Evolutionary conservation across 1,140 invertebrate genomes (phyloP).

Genomic region (Aphelinus atriplicis): DNA sequence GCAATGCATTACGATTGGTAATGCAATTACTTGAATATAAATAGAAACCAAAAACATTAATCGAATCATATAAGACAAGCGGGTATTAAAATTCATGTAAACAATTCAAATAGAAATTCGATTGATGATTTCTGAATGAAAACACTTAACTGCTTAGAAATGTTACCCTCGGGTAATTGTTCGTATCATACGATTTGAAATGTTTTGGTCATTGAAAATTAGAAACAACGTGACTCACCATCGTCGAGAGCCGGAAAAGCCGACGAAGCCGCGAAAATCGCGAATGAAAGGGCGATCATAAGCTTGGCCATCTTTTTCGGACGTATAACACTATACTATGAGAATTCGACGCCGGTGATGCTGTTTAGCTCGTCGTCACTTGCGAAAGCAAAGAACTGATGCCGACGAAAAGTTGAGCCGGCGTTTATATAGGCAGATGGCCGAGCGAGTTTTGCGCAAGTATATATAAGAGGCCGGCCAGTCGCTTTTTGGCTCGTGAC

Average conservation of each 20-base stretch:
- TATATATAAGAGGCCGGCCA: no score
- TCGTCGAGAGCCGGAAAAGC: neutral
- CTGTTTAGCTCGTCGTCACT: neutral
- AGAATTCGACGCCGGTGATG: neutral
- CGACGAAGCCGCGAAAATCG: neutral
- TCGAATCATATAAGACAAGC: neutral
- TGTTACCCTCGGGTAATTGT: no score
- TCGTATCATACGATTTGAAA: no score
- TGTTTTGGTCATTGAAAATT: no score
- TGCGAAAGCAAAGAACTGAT: conserved; percentile 12
- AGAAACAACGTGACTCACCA: neutral
- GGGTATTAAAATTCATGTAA: neutral
- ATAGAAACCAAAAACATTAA: no score
- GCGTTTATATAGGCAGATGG: conserved; percentile 9
- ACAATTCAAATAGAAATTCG: neutral
- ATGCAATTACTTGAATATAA: no score
- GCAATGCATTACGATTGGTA: no score
- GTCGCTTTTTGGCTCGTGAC: no score
- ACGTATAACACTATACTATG: neutral
- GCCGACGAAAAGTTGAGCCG: neutral
- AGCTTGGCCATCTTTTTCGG: conserved; percentile 3
- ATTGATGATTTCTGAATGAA: neutral
- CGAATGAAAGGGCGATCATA: neutral
- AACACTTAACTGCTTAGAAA: neutral
- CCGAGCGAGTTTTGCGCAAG: neutral